Base-by-base conservation (phyloP, 1,140 invertebrate species). In the Tenebrio molitor region DNA sequence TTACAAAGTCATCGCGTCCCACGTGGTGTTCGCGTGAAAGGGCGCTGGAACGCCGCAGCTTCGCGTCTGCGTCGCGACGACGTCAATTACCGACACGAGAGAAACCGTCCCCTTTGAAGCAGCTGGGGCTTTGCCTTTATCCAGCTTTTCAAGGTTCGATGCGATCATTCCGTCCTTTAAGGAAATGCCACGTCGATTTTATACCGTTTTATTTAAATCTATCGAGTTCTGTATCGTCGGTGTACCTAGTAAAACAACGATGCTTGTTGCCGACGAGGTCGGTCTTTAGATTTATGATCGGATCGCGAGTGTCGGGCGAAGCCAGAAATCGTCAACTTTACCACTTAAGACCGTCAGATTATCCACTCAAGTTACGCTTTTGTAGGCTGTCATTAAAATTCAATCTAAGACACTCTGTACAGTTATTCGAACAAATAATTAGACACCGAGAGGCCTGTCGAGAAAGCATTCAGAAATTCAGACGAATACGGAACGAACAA, bases 71-170 rank as follows among this genome's bases (percentile, higher is more conserved):
- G 44, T 21, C 23, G 3, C 23, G 4, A 10, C 50, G 50, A 58
- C 23, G 21, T 16, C 50, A 58, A 58, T 29, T 58, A 25, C 50
- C 25, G 42, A 16, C 42, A 16, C 42, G 42, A 44, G 17, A n/a
- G 15, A 19, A 1, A n/a, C 23, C 50, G 21, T 8, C 10, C 15
- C 19, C n/a, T n/a, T n/a, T n/a, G n/a, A n/a, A n/a, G n/a, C n/a
- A n/a, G n/a, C n/a, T n/a, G n/a, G n/a, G n/a, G n/a, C n/a, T n/a
- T 58, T 29, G 21, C 50, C 23, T 58, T 58, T 15, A 58, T 58
- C 50, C 50, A 10, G n/a, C 50, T 29, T 58, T 58, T 58, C 50
- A 58, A 34, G 50, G 50, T 58, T 29, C 23, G 44, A 10, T 58
- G 5, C 44, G 17, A 50, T 50, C 17, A 46, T 5, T 15, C 50